A percentile compares a stretch with the other conserved stretches of the same genome.
phyloP scores from a whole-genome alignment of 2,888 invertebrate species.

The Stenodema calcarata region DNA sequence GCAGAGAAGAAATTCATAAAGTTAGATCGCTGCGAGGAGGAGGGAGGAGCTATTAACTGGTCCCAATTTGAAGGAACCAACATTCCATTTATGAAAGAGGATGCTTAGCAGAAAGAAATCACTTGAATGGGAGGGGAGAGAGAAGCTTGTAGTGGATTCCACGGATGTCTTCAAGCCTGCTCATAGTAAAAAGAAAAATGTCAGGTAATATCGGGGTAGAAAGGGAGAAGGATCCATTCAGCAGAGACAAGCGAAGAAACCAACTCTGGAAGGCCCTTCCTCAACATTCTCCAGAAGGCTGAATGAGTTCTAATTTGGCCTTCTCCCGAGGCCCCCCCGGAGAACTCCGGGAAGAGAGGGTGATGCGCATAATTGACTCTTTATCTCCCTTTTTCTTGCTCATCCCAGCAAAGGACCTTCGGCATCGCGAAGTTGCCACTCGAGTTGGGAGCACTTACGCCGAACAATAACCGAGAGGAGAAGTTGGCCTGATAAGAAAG shows the following conservation, averaged over 20 bases:
- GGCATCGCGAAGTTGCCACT: background rate
- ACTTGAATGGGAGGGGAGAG: background rate
- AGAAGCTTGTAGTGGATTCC: conserved; percentile 33
- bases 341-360: background rate
- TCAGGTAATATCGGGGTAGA: conserved; percentile 26
- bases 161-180: conserved; percentile 15
- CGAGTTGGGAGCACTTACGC: background rate
- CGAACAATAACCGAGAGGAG: background rate
- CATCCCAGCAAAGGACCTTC: background rate
- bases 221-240: background rate
- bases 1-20: background rate
- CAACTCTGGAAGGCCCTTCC: background rate
- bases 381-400: background rate
- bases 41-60: background rate
- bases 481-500: background rate
- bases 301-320: conserved; percentile 19
- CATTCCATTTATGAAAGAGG: background rate
- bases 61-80: conserved; percentile 1
- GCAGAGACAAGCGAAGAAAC: background rate
- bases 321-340: background rate
- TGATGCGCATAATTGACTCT: conserved; percentile 6
- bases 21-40: background rate
- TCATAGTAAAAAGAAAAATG: conserved; percentile 30
- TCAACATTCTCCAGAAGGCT: conserved; percentile 10
- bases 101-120: background rate